phyloP scores from a whole-genome alignment of 2,797 vertebrate species.

The Acomys russatus region DNA sequence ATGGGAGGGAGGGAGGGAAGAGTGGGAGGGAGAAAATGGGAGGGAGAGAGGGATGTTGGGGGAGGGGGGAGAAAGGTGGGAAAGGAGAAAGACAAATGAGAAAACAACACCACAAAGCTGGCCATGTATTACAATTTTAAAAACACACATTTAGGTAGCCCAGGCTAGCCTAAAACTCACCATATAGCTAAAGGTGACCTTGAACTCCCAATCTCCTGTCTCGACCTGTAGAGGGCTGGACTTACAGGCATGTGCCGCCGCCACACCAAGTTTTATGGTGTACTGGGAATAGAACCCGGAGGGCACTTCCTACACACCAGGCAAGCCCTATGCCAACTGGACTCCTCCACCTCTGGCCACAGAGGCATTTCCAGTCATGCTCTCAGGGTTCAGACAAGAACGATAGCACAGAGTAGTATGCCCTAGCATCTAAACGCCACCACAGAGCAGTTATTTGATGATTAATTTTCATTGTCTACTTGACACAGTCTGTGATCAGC shows the following conservation, averaged over 20 bases:
- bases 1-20: too few species aligned
- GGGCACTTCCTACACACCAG: neutral
- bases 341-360: neutral
- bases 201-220: neutral
- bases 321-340: neutral
- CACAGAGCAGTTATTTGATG: neutral
- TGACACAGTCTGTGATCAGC: neutral
- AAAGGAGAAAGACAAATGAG: neutral
- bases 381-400: neutral
- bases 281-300: neutral
- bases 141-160: neutral
- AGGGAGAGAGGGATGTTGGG: too few species aligned
- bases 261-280: neutral
- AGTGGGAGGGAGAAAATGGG: too few species aligned
- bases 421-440: slow-evolving; percentile 16
- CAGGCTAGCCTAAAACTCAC: neutral
- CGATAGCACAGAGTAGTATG: neutral
- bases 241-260: neutral
- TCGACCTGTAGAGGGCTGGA: neutral
- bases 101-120: neutral
- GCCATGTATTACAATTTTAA: too few species aligned
- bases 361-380: neutral
- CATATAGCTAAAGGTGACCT: neutral
- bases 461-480: neutral
- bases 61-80: too few species aligned